Percentiles rank a stretch among this genome's conserved stretches.
Evolutionary conservation across 2,113 vertebrate species (phyloP).

Genomic region (Salvelinus alpinus): DNA sequence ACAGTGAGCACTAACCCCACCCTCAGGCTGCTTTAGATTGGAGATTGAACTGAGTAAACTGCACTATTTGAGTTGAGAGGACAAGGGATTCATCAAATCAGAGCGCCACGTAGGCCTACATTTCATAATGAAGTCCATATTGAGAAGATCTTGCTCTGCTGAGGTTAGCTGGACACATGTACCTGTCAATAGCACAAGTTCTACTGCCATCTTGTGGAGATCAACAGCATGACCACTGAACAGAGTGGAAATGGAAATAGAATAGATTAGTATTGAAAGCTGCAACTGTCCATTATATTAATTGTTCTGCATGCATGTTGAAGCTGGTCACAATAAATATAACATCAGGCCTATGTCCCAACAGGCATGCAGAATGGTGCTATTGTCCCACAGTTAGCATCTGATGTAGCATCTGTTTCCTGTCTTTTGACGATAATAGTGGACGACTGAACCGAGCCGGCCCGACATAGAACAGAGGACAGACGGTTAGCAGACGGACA

Average conservation of each 20-base stretch:
- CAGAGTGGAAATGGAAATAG: neutral
- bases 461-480: slow-evolving; percentile 33
- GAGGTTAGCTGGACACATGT: neutral
- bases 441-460: slow-evolving; percentile 47
- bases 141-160: neutral
- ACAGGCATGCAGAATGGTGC: slow-evolving; percentile 33
- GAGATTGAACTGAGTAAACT: neutral
- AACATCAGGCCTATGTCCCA: slow-evolving; percentile 50
- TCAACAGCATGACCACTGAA: neutral
- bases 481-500: slow-evolving; percentile 13
- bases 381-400: slow-evolving; percentile 44
- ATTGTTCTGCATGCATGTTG: slow-evolving; percentile 29
- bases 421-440: slow-evolving; percentile 46
- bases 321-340: slow-evolving; percentile 55
- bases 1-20: neutral
- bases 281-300: slow-evolving; percentile 38
- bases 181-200: neutral
- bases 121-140: no score
- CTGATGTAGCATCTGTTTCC: slow-evolving; percentile 62
- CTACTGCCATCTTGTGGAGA: slow-evolving; percentile 4
- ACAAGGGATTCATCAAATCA: no score
- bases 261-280: slow-evolving; percentile 28
- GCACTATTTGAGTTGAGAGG: neutral
- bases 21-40: no score
- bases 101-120: no score